A percentile compares a stretch with the other conserved stretches of the same genome.
Conservation (phyloP, 2,113 vertebrate species). For the Paralichthys olivaceus region DNA sequence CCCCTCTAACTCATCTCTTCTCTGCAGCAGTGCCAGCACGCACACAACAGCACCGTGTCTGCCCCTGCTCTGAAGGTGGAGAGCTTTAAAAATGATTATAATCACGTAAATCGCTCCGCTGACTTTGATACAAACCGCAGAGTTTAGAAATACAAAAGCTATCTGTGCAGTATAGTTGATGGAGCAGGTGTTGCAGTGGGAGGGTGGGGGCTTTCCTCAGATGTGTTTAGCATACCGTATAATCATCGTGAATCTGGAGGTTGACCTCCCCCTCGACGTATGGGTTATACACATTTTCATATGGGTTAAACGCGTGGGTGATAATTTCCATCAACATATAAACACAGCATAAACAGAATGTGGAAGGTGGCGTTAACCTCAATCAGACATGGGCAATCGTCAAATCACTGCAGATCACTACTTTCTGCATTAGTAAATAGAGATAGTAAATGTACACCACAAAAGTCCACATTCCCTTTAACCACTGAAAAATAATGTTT, state of each 20-base stretch:
- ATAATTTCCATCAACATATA: background rate
- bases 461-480: slow-evolving; percentile 10
- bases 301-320: slow-evolving; percentile 2
- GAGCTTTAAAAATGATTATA: slow-evolving; percentile 75
- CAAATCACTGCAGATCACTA: background rate
- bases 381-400: background rate
- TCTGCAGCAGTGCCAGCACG: slow-evolving; percentile 13
- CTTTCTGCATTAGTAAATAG: background rate
- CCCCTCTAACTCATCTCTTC: slow-evolving; percentile 11
- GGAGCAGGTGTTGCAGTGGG: slow-evolving; percentile 19
- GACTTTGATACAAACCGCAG: slow-evolving; percentile 69
- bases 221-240: slow-evolving; percentile 19
- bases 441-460: background rate
- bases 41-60: slow-evolving; percentile 29
- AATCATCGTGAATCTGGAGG: slow-evolving; percentile 14
- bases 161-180: slow-evolving; percentile 20
- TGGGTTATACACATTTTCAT: background rate
- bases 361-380: background rate
- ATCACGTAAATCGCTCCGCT: slow-evolving; percentile 72
- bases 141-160: slow-evolving; percentile 59
- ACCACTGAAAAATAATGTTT: slow-evolving; percentile 13
- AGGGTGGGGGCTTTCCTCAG: background rate
- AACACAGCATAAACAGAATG: slow-evolving; percentile 2
- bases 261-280: slow-evolving; percentile 1
- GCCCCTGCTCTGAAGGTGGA: slow-evolving; percentile 71